Base-by-base conservation (phyloP, 2,888 invertebrate genomes). In the Cistogaster globosa region DNA sequence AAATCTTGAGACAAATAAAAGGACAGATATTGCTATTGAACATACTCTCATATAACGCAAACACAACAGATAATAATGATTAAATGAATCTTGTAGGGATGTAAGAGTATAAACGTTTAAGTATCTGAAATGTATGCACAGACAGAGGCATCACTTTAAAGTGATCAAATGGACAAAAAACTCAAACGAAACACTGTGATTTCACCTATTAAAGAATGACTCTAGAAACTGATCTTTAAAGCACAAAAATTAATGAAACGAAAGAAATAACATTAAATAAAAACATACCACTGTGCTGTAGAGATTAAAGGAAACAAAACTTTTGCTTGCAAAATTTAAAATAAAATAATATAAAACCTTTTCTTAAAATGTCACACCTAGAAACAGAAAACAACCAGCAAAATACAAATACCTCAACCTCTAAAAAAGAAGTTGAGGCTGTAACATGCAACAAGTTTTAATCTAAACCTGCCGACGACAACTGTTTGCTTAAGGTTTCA, bases 331-430 rank as follows among this genome's bases (percentile, higher is more conserved):
- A 51, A 16, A 14, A 14, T 6, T 7, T n/a, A 12, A 48, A 48
- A 48, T 3, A n/a, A 53, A 51, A n/a, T 18, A 9, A 18, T 53
- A 9, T 53, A 26, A 38, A 36, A 72, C 22, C 63, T 62, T 82
- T 78, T 79, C 58, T 78, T 57, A 18, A 79, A 82, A 75, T 82
- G 82, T 85, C 82, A 82, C 85, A 85, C 78, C 85, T 85, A 85
- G 78, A 85, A 71, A 32, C 51, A 58, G 65, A 45, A 16, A 32
- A 36, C 55, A 22, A 26, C 48, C 7, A 48, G 26, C 18, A 18
- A 77, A 63, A 74, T 20, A 84, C 55, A 75, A 65, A 76, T 51
- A 60, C 32, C 32, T 53, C 58, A 58, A 58, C 57, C 26, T 68
- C 67, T 62, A 57, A 55, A 57, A 55, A 67, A 51, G 48, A 82